phyloP scores from a whole-genome alignment of 2,888 invertebrate genomes.

The Caenorhabditis sulstoni region DNA sequence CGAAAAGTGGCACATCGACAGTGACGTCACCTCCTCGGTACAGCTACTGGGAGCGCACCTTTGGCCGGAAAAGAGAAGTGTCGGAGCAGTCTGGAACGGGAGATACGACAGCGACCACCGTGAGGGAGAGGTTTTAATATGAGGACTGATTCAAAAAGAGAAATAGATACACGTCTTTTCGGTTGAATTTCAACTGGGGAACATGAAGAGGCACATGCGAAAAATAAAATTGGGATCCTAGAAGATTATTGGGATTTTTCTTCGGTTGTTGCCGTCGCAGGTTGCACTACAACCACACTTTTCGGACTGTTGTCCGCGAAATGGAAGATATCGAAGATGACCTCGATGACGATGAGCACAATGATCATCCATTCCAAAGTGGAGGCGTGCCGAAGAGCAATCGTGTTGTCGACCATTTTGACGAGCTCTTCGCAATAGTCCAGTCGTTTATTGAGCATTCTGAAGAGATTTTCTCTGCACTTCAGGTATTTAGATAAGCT shows the following conservation, averaged over 20 bases:
- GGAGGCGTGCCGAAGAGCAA: constrained; percentile 92
- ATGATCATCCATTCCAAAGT: constrained; percentile 98
- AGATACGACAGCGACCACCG: constrained; percentile 10
- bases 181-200: not conserved
- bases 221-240: not conserved
- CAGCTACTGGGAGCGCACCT: constrained; percentile 51
- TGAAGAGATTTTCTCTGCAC: constrained; percentile 4
- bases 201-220: not conserved
- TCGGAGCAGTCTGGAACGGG: constrained; percentile 16
- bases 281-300: constrained; percentile 34
- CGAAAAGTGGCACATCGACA: constrained; percentile 15
- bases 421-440: constrained; percentile 94
- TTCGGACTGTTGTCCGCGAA: constrained; percentile 63
- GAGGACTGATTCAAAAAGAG: constrained; percentile 1
- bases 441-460: constrained; percentile 90
- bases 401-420: constrained; percentile 90
- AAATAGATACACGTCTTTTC: not conserved
- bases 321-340: constrained; percentile 82
- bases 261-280: not conserved
- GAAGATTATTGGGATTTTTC: not conserved
- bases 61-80: constrained; percentile 1
- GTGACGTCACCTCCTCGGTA: constrained; percentile 43
- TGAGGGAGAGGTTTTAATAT: not conserved
- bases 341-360: constrained; percentile 94
- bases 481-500: no score